Conservation (phyloP, 2,888 invertebrate genomes). For the Calameuta idolon region DNA sequence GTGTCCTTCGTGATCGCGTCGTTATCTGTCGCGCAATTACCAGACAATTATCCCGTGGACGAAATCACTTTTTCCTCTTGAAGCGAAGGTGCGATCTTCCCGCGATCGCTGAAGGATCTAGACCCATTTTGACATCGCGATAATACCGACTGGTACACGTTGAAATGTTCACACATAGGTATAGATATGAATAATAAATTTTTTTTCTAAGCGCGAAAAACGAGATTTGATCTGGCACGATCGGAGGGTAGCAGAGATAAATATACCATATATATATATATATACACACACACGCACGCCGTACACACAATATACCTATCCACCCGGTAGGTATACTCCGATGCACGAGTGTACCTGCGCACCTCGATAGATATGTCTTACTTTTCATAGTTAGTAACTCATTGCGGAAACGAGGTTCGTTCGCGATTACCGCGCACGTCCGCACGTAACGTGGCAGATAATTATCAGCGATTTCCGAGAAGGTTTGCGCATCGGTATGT, state of each 20-base stretch:
- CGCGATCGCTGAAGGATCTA: not conserved
- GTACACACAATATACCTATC: not conserved
- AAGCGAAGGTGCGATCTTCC: not conserved
- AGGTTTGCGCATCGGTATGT: not conserved
- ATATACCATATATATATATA: not conserved
- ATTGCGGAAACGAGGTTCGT: not conserved
- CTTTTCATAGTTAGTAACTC: not conserved
- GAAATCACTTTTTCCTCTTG: conserved; percentile 35
- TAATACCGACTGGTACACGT: not conserved
- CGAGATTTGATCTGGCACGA: not conserved
- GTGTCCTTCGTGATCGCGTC: conserved; percentile 52
- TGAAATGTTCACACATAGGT: not conserved
- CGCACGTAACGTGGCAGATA: not conserved
- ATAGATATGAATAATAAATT: not conserved
- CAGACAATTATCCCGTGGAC: conserved; percentile 46
- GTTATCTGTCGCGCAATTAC: conserved; percentile 57
- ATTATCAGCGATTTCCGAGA: not conserved
- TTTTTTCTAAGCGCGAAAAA: not conserved
- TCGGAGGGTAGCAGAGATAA: not conserved
- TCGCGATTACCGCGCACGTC: not conserved
- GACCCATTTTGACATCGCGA: not conserved
- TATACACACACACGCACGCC: too few species aligned
- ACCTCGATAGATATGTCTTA: not conserved
- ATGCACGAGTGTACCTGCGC: not conserved
- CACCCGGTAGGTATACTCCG: not conserved